phyloP scores from a whole-genome alignment of 2,888 invertebrate genomes.

The Leucophora obtusa region DNA sequence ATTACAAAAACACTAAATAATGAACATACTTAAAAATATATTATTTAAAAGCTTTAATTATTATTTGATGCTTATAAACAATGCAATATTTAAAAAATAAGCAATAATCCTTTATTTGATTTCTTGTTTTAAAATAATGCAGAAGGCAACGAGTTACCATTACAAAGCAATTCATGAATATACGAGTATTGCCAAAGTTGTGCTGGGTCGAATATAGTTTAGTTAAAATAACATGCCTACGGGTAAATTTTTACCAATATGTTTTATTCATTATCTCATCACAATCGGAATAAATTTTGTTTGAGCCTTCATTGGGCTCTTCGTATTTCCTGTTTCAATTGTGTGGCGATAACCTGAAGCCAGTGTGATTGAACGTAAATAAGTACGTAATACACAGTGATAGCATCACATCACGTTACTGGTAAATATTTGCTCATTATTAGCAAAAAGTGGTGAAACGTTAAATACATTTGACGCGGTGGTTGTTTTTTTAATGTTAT shows the following conservation, averaged over 20 bases:
- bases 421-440: conserved; percentile 60
- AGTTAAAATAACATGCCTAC: conserved; percentile 2
- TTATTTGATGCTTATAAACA: no score
- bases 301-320: conserved; percentile 4
- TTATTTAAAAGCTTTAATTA: no score
- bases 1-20: no score
- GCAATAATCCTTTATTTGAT: no score
- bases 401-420: conserved; percentile 49
- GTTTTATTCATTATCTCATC: conserved; percentile 42
- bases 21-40: no score
- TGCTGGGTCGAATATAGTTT: no score
- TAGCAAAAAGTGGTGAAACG: conserved; percentile 55
- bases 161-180: no score
- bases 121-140: no score
- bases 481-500: neutral
- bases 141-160: no score
- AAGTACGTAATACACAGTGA: neutral
- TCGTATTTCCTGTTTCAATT: neutral
- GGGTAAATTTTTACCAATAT: conserved; percentile 28
- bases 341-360: conserved; percentile 29
- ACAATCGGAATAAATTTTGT: conserved; percentile 38
- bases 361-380: conserved; percentile 1
- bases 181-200: no score
- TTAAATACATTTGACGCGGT: conserved; percentile 35
- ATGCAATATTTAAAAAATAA: no score